These are phyloP conservation scores for Cephalotes varians DNA, from an alignment of 2,888 invertebrate genomes.

Conservation along the genomic window DNA sequence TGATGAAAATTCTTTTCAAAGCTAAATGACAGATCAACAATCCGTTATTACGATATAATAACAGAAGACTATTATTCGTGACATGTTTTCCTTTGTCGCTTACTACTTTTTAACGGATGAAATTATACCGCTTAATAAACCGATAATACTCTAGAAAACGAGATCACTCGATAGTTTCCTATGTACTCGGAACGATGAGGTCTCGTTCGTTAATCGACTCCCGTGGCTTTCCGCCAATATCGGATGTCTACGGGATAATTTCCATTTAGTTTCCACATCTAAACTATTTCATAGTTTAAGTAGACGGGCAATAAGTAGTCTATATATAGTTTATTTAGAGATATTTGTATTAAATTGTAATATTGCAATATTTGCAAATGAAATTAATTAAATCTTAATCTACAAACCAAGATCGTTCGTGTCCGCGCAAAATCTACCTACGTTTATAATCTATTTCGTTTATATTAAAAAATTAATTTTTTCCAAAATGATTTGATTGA, in stretches of 20 bases:
- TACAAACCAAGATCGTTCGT: too few species aligned
- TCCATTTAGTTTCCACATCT: constrained; percentile 17
- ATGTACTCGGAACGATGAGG: background rate
- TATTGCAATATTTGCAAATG: background rate
- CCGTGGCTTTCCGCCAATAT: constrained; percentile 28
- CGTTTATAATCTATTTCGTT: too few species aligned
- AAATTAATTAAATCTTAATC: too few species aligned
- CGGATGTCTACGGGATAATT: constrained; percentile 27
- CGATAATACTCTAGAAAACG: constrained; percentile 13
- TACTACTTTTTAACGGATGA: background rate
- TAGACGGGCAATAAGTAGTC: background rate
- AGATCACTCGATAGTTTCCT: background rate
- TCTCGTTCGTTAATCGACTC: constrained; percentile 45
- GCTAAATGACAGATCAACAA: background rate
- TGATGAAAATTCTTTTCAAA: constrained; percentile 6
- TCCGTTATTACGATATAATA: background rate
- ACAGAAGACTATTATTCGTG: background rate
- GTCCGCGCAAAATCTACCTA: too few species aligned
- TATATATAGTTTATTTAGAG: background rate
- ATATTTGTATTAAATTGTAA: background rate
- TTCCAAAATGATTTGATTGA: too few species aligned
- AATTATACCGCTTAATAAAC: constrained; percentile 35
- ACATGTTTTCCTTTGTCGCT: background rate
- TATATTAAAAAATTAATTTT: too few species aligned
- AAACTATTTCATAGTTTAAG: constrained; percentile 38